Conservation (phyloP, 2,888 invertebrate genomes). For the Nesidiocoris tenuis region DNA sequence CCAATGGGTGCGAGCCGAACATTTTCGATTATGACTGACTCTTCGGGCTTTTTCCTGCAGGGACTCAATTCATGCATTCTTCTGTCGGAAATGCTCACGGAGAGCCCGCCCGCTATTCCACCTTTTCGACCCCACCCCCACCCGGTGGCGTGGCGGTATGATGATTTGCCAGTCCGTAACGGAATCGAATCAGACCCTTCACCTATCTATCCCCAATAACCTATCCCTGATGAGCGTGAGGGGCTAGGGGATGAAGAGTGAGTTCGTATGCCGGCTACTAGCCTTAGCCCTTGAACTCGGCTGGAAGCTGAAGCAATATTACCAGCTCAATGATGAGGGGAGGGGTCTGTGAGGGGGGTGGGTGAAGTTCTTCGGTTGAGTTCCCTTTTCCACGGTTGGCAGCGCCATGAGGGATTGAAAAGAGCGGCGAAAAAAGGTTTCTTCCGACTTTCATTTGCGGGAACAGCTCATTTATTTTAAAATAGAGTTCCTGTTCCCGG, state of each 20-base stretch:
- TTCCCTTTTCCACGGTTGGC: neutral
- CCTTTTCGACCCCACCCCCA: no score
- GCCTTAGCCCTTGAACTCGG: neutral
- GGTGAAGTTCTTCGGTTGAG: neutral
- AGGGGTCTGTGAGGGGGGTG: no score
- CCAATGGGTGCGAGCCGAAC: no score
- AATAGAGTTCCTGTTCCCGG: conserved; percentile 4
- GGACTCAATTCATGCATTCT: no score
- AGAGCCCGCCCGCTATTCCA: no score
- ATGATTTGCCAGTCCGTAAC: neutral
- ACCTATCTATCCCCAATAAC: neutral
- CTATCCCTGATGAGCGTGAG: neutral
- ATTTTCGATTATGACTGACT: no score
- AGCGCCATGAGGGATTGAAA: neutral
- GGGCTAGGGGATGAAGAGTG: neutral
- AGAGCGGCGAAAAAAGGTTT: neutral
- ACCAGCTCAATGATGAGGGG: no score
- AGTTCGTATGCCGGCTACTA: neutral
- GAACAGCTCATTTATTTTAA: conserved; percentile 11
- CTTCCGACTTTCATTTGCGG: conserved; percentile 5
- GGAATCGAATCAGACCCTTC: neutral
- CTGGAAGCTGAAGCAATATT: neutral
- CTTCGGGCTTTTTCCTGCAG: no score
- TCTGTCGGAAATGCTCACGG: no score
- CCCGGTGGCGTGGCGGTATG: no score